Evolutionary conservation across 2,888 invertebrate species (phyloP).

Genomic region (Hoplodrina blanda): DNA sequence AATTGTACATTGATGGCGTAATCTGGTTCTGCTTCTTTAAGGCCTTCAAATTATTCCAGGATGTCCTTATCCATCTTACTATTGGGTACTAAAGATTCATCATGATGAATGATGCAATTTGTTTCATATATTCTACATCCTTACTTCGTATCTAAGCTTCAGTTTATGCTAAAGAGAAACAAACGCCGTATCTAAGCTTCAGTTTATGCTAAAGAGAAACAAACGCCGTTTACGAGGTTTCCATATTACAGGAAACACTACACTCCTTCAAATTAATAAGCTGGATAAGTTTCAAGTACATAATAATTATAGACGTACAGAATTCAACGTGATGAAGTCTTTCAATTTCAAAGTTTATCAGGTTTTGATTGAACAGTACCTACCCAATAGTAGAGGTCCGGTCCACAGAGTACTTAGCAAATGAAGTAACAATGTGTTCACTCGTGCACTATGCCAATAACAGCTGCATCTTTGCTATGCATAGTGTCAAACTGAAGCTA

Average conservation of each 20-base stretch:
- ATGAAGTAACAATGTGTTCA: not conserved
- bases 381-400: slow-evolving; percentile 16
- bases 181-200: no score
- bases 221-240: not conserved
- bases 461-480: no score
- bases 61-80: no score
- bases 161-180: not conserved
- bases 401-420: slow-evolving; percentile 19
- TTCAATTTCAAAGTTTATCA: slow-evolving; percentile 48
- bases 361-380: slow-evolving; percentile 39
- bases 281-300: slow-evolving; percentile 13
- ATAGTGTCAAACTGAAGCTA: no score
- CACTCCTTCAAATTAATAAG: not conserved
- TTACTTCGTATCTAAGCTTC: not conserved
- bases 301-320: slow-evolving; percentile 12
- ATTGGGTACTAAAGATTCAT: no score
- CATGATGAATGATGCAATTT: no score
- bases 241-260: not conserved
- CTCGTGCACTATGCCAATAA: no score
- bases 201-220: no score
- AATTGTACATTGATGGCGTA: no score
- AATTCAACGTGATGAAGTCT: slow-evolving; percentile 25
- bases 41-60: no score
- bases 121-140: not conserved
- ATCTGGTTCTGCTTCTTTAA: no score